Percentiles rank a stretch among this genome's conserved stretches.
Conservation (phyloP, 1,140 invertebrate species). For the Venturia canescens region DNA sequence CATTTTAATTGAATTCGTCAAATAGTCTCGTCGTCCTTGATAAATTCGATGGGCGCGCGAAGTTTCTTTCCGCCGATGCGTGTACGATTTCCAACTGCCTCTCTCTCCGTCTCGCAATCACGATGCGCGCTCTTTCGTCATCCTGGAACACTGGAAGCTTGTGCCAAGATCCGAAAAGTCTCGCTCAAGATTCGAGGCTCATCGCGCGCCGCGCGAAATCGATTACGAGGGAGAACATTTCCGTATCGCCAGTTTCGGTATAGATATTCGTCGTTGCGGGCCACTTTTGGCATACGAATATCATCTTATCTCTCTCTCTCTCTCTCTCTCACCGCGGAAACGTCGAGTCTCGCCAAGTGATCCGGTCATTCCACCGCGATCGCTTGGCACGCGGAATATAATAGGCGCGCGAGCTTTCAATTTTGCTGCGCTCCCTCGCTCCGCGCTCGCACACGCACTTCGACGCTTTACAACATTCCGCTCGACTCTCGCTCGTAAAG, state of each 20-base stretch:
- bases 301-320: too few species aligned
- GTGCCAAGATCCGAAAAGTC: background rate
- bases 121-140: too few species aligned
- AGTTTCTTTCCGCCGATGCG: background rate
- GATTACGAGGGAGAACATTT: background rate
- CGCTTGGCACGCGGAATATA: constrained; percentile 1
- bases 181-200: background rate
- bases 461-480: background rate
- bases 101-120: background rate
- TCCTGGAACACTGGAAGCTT: background rate
- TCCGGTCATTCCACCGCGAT: background rate
- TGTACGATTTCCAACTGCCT: background rate
- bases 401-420: background rate
- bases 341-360: background rate
- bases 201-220: background rate
- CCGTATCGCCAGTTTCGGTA: background rate
- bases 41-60: background rate
- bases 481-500: background rate
- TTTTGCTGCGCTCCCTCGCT: background rate
- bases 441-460: too few species aligned
- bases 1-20: background rate
- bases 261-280: background rate
- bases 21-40: background rate
- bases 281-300: constrained; percentile 6
- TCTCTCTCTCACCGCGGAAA: background rate